Conservation (phyloP, 2,888 invertebrate genomes). For the Cheiracanthium punctorium region DNA sequence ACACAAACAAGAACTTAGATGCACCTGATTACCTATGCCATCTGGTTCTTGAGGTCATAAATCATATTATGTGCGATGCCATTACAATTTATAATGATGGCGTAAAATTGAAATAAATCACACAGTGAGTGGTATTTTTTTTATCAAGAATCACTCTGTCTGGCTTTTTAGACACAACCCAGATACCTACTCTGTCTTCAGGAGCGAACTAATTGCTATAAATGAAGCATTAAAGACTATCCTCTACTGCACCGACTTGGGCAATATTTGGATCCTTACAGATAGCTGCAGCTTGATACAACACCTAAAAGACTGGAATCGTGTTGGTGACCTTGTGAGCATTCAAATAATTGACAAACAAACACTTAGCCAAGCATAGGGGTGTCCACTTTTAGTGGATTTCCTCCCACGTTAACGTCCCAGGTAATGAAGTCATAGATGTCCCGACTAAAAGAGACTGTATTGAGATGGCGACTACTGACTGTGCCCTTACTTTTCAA, state of each 20-base stretch:
- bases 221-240: neutral
- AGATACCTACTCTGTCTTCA: conserved; percentile 5
- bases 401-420: neutral
- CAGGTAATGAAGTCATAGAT: neutral
- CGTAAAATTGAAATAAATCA: neutral
- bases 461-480: neutral
- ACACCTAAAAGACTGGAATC: neutral
- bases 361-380: neutral
- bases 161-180: conserved; percentile 12
- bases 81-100: conserved; percentile 3
- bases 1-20: neutral
- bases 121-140: neutral
- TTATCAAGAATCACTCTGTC: neutral
- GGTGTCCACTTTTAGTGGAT: neutral
- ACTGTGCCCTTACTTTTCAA: neutral
- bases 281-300: neutral
- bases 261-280: conserved; percentile 1
- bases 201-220: neutral
- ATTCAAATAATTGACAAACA: no score
- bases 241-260: neutral
- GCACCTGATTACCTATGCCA: neutral
- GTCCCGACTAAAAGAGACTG: neutral
- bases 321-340: neutral
- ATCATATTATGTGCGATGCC: neutral
- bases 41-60: conserved; percentile 9